Percentiles rank a stretch among this genome's conserved stretches.
Conservation (phyloP, 2,113 vertebrate species). For the Aspiorhynchus laticeps region DNA sequence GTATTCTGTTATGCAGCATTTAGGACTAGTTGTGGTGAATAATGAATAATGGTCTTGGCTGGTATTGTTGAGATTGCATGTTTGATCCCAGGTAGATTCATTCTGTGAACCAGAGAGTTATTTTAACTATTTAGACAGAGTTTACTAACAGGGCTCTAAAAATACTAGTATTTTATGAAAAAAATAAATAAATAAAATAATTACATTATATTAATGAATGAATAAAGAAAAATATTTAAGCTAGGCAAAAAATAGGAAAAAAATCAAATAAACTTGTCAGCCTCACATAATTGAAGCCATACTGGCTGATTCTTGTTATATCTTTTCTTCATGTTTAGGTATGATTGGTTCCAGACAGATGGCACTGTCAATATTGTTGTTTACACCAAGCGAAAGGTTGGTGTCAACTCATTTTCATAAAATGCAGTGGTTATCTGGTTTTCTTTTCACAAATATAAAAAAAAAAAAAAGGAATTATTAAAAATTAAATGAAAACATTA, state of each 20-base stretch:
- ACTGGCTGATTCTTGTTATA: not conserved
- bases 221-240: not conserved
- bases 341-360: slow-evolving; percentile 96
- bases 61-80: not conserved
- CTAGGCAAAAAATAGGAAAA: not conserved
- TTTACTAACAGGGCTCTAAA: no score
- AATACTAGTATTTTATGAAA: no score
- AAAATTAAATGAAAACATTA: no score
- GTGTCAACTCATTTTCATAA: not conserved
- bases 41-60: not conserved
- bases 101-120: no score
- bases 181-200: no score
- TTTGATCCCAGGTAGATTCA: not conserved
- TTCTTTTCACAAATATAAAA: not conserved
- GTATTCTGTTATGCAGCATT: not conserved
- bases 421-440: not conserved
- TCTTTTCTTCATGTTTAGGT: slow-evolving; percentile 76
- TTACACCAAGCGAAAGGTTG: slow-evolving; percentile 87
- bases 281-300: not conserved
- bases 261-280: no score
- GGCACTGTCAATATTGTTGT: slow-evolving; percentile 81
- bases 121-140: no score
- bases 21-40: not conserved
- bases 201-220: no score
- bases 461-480: not conserved